These are phyloP conservation scores for Dynastes hyllus DNA, from an alignment of 2,888 invertebrate genomes.

Conservation along the genomic window DNA sequence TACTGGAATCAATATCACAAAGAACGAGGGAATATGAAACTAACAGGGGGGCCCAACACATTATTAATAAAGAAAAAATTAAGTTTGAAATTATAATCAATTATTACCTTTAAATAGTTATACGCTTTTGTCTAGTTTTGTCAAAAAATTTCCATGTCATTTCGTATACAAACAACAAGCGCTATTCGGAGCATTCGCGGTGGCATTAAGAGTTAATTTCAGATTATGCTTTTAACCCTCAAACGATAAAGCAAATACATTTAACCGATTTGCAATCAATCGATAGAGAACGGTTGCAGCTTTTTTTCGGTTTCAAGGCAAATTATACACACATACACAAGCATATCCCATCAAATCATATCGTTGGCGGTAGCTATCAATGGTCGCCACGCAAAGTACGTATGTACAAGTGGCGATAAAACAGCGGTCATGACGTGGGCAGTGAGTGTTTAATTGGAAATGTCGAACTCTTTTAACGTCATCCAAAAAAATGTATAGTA, in stretches of 20 bases:
- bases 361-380: background rate
- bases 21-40: too few species aligned
- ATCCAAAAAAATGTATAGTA: background rate
- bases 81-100: too few species aligned
- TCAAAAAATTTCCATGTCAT: too few species aligned
- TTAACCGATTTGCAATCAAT: background rate
- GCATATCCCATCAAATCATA: background rate
- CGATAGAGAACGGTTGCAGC: background rate
- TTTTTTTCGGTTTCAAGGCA: background rate
- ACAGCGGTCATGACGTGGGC: background rate
- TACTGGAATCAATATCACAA: too few species aligned
- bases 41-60: too few species aligned
- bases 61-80: too few species aligned
- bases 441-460: slow-evolving; percentile 8
- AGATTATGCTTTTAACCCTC: background rate
- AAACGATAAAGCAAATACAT: background rate
- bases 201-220: background rate
- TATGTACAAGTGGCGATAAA: background rate
- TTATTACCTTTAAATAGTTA: too few species aligned
- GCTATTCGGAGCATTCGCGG: too few species aligned
- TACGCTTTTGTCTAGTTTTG: too few species aligned
- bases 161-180: too few species aligned
- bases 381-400: background rate
- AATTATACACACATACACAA: background rate
- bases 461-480: background rate